phyloP scores from a whole-genome alignment of 1,140 invertebrate species.

The Diorhabda carinulata region DNA sequence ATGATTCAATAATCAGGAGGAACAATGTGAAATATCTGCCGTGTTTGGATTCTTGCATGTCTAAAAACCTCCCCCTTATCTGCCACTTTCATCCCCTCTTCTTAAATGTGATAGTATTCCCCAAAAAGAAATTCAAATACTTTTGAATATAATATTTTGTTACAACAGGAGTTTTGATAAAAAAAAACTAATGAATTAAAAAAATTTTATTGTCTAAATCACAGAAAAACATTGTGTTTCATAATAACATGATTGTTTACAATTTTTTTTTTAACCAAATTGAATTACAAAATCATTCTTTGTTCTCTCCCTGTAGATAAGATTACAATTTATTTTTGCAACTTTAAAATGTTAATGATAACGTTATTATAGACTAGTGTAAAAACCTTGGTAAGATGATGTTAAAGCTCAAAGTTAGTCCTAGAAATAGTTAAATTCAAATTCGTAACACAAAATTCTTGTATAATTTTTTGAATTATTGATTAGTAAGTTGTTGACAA shows the following conservation, averaged over 20 bases:
- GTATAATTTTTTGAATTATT: no score
- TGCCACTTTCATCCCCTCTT: neutral
- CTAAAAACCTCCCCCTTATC: slow-evolving; percentile 8
- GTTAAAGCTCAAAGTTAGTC: no score
- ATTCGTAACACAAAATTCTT: no score
- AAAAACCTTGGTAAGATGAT: no score
- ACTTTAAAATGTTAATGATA: slow-evolving; percentile 3
- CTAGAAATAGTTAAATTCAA: no score
- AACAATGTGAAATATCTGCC: neutral
- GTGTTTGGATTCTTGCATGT: neutral
- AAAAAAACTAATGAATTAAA: slow-evolving; percentile 6
- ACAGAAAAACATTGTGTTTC: no score
- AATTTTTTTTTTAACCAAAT: neutral
- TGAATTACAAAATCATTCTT: slow-evolving; percentile 5
- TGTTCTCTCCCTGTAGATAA: slow-evolving; percentile 1
- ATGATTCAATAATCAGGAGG: slow-evolving; percentile 3
- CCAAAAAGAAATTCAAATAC: neutral
- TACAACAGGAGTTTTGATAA: slow-evolving; percentile 6
- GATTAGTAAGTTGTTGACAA: no score
- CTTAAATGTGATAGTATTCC: slow-evolving; percentile 5
- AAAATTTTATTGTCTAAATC: neutral
- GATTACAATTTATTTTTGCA: slow-evolving; percentile 6
- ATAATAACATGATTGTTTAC: no score
- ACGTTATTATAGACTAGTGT: no score
- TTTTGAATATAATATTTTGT: slow-evolving; percentile 5